Base-by-base conservation (phyloP, 1,140 invertebrate species). In the Camponotus pennsylvanicus region DNA sequence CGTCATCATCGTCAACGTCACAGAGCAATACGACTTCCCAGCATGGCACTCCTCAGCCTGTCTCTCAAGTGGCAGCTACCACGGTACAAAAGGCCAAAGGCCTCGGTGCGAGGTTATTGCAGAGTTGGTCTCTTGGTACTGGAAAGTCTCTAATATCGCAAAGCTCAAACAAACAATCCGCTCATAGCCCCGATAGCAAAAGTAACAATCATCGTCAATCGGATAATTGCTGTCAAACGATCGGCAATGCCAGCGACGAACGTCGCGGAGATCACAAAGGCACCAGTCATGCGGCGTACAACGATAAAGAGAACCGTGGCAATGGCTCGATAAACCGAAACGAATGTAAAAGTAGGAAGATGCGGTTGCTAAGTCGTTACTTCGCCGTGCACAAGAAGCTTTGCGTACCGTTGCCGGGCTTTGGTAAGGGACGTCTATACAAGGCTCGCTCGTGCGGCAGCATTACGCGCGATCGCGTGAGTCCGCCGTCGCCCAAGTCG, bases 311-410 rank as follows among this genome's bases (percentile, higher is more conserved):
- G 37, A 92, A 93, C 64, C 82, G 79, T 0, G 63, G 77, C 57
- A 87, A 88, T 8, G 85, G 66, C 9, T 87, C 90, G 11, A 75
- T 92, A 40, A 93, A 93, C 45, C 90, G 92, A 3, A 92, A 92
- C 63, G 93, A 95, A 6, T 94, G 93, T 78, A 95, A 95, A 75
- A 93, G 88, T 76, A 92, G 93, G n/a, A 97, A 97, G 90, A 96
- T 96, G 91, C 94, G 96, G 59, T 92, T 97, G 66, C 93, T 97
- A 4, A 96, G 96, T 67, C 96, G 96, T 63, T 97, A 97, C 90
- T 97, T 97, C 92, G 96, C 96, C 76, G 96, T 97, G 78, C 95
- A 96, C 86, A 96, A 96, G 85, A 96, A 96, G 92, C 91, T 96
- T 1, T 96, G 96, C 86, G 95, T 96, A 61, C 95, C 96, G 0